Base-by-base conservation (phyloP, 1,140 invertebrate species). In the Mya arenaria region DNA sequence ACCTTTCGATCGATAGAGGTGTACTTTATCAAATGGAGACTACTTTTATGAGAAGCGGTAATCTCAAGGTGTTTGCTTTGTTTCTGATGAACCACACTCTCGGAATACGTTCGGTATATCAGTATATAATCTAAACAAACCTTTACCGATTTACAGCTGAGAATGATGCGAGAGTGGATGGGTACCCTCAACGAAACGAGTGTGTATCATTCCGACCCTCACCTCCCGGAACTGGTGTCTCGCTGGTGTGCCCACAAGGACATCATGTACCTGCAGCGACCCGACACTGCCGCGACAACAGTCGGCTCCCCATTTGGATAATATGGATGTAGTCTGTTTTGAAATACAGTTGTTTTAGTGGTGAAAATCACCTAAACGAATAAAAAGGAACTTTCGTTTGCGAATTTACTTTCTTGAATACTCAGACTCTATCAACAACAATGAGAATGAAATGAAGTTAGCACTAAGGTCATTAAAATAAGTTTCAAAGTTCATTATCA, bases 91-190 rank as follows among this genome's bases (percentile, higher is more conserved):
- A 13, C 10, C 41, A 48, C 10, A 48, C 10, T 48, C 10, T 19
- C 41, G 10, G 41, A 19, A 19, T 19, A 48, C 41, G 41, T 10
- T 13, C 10, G 19, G 19, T 48, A 48, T 48, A 48, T 19, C 41
- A 48, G 19, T 13, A 48, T 13, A 19, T 48, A 48, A 10, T 19
- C 41, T 10, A 13, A 48, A 10, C 41, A 10, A 23, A n/a, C 10
- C 19, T 52, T 1, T 1, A 23, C 48, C 17, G 19, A 30, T 30
- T 62, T 41, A 30, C 25, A 75, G 73, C 5, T 65, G 15, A 44
- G 62, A n/a, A 78, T 78, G 75, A 78, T 78, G 75, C 36, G 48
- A 37, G 62, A 78, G 19, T 78, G 75, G 75, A 23, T 78, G 6
- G 75, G 75, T 6, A 34, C 32, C 19, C 41, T 68, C 4, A 10